phyloP scores from a whole-genome alignment of 2,113 vertebrate genomes.

The Enhydra lutris region DNA sequence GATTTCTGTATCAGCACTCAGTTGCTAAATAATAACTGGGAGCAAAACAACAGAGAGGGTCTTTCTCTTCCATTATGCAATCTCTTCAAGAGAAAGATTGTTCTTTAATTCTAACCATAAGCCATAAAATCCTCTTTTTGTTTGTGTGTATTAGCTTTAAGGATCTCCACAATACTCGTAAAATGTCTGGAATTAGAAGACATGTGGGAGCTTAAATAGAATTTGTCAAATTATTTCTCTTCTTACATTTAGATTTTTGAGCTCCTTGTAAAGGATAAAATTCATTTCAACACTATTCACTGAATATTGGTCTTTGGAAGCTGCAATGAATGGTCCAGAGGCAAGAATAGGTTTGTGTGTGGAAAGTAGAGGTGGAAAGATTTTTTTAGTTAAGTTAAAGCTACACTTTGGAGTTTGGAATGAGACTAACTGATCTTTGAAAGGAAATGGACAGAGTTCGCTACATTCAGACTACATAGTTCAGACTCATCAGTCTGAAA shows the following conservation, averaged over 20 bases:
- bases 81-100: constrained; percentile 28
- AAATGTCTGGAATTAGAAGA: constrained; percentile 14
- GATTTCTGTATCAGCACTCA: not conserved
- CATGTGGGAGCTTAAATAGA: not conserved
- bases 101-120: constrained; percentile 51
- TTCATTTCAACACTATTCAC: constrained; percentile 17
- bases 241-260: constrained; percentile 36
- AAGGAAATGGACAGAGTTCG: not conserved
- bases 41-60: not conserved
- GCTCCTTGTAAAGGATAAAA: not conserved
- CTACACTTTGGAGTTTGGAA: not conserved
- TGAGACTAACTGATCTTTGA: not conserved
- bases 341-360: not conserved
- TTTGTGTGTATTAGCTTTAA: constrained; percentile 34
- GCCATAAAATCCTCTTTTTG: not conserved
- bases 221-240: constrained; percentile 33
- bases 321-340: not conserved
- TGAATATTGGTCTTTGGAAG: not conserved
- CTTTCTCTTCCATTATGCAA: constrained; percentile 14
- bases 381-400: constrained; percentile 26
- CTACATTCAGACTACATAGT: not conserved
- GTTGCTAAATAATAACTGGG: not conserved
- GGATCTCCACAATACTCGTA: not conserved
- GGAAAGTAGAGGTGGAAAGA: not conserved
- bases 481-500: not conserved